Base-by-base conservation (phyloP, 1,140 invertebrate species). In the Psix sp. region DNA sequence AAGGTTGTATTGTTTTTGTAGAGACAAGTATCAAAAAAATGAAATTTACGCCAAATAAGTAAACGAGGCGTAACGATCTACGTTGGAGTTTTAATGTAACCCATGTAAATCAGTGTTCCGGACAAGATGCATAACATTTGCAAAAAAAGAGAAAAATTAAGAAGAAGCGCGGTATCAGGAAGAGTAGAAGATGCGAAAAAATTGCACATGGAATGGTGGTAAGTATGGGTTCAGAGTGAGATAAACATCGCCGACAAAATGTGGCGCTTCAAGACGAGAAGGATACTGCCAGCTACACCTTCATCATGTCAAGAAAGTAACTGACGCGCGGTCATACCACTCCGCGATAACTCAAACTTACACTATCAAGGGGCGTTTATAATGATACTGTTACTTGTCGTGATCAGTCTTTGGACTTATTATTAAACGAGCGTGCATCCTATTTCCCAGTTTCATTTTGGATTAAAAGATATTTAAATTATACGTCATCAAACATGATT, bases 161-260 rank as follows among this genome's bases (percentile, higher is more conserved):
- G 7, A 49, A 60, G 42, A 51, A 54, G 13, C 5, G 29, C 18
- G 40, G 31, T 39, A 52, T 59, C 31, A 76, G 48, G 39, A 70
- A 70, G 65, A 77, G 56, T 26, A 38, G 39, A 42, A 60, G 46
- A 70, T 60, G 54, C 48, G 38, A 60, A 51, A 76, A 67, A 73
- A 74, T 57, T 52, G 63, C 24, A 63, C 62, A 63, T 68, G 59
- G 39, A 70, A 65, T 68, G 57, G 65, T 65, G 57, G 57, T 67
- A 76, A 72, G 73, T 76, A 75, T 63, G 62, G 73, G 73, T 75
- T 75, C 29, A 67, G 48, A 62, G 67, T 66, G 70, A 73, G 70
- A 77, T 73, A 68, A 52, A 54, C 42, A 77, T 77, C 68, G 35
- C 48, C 45, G 59, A 66, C 70, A 65, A 66, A 72, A 72, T 60